phyloP scores from a whole-genome alignment of 2,797 vertebrate species.

The Peromyscus nudipes region DNA sequence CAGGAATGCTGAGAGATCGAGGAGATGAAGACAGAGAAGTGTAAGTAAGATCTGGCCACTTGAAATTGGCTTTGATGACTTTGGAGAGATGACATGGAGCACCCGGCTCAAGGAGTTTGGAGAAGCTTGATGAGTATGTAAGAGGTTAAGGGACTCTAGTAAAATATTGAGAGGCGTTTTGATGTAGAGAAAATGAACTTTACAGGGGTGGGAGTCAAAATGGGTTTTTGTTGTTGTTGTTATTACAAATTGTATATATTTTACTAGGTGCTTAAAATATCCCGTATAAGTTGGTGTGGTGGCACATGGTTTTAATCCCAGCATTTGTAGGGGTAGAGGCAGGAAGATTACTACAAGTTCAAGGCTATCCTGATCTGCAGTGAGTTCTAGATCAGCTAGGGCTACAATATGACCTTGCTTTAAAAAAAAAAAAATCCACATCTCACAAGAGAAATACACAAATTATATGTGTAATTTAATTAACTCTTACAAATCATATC shows the following conservation, averaged over 20 bases:
- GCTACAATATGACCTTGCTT: background rate
- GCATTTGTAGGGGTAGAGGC: background rate
- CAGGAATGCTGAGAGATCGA: background rate
- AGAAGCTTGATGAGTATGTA: background rate
- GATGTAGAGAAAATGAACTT: background rate
- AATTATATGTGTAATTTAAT: background rate
- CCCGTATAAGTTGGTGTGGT: background rate
- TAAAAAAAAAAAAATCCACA: background rate
- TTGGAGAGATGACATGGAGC: background rate
- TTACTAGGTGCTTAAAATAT: slow-evolving; percentile 23
- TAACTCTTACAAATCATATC: background rate
- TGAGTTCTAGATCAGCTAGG: background rate
- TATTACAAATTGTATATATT: slow-evolving; percentile 14
- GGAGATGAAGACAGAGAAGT: background rate
- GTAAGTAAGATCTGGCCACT: background rate
- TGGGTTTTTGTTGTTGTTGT: background rate
- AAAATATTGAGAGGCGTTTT: slow-evolving; percentile 16
- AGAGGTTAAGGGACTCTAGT: slow-evolving; percentile 20
- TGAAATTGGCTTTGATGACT: background rate
- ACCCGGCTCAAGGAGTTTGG: background rate
- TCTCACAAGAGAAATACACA: background rate
- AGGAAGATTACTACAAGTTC: background rate
- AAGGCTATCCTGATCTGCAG: background rate
- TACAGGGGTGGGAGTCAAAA: background rate
- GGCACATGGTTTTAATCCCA: background rate